phyloP scores from a whole-genome alignment of 2,888 invertebrate species.

The Folsomia manolachei region DNA sequence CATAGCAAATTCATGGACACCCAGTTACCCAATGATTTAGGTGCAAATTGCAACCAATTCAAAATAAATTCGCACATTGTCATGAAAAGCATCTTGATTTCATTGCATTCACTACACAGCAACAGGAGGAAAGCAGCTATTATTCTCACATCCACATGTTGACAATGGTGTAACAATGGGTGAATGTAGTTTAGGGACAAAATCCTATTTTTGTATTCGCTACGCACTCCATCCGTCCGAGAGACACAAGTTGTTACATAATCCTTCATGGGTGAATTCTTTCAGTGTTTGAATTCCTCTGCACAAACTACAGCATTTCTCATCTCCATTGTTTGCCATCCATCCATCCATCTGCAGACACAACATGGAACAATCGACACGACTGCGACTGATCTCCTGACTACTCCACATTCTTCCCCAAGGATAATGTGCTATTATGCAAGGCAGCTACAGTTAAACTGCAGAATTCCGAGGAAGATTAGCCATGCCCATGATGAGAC shows the following conservation, averaged over 20 bases:
- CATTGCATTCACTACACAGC: background rate
- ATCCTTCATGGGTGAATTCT: background rate
- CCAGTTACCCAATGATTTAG: conserved; percentile 4
- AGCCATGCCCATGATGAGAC: conserved; percentile 10
- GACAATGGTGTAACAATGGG: conserved; percentile 14
- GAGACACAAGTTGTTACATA: background rate
- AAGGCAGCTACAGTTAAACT: background rate
- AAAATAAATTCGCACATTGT: conserved; percentile 2
- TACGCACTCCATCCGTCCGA: conserved; percentile 14
- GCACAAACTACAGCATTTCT: too few relatives aligned
- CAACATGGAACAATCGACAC: background rate
- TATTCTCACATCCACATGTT: conserved; percentile 6
- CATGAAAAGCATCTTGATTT: background rate
- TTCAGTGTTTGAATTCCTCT: too few relatives aligned
- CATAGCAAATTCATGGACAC: conserved; percentile 18
- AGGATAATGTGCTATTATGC: background rate
- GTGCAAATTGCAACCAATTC: background rate
- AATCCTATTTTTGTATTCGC: conserved; percentile 16
- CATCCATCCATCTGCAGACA: background rate
- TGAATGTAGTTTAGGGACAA: conserved; percentile 23
- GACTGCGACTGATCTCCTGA: background rate
- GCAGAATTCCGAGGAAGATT: conserved; percentile 12
- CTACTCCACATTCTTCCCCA: background rate
- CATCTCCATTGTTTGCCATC: background rate
- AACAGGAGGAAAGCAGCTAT: background rate